Evolutionary conservation across 2,888 invertebrate genomes (phyloP).

Genomic region (Lochmaea crataegi): DNA sequence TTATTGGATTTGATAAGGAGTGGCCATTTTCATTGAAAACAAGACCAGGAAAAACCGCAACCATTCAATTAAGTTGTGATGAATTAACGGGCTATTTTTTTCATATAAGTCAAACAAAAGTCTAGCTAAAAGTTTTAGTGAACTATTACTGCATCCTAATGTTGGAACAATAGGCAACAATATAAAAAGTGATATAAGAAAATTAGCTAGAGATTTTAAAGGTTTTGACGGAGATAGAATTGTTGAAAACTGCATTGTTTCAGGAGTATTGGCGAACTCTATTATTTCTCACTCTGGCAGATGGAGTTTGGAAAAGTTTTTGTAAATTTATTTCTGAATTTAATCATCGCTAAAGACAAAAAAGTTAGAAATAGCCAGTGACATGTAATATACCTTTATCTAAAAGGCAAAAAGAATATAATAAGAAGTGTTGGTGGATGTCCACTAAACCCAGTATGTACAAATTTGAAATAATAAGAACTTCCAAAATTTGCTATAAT

Average conservation of each 20-base stretch:
- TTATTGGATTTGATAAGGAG: constrained; percentile 75
- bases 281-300: constrained; percentile 66
- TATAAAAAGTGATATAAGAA: constrained; percentile 75
- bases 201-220: constrained; percentile 72
- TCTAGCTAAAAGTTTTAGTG: constrained; percentile 69
- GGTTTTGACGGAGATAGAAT: constrained; percentile 68
- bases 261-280: constrained; percentile 70
- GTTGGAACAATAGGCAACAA: constrained; percentile 73
- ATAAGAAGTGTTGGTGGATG: no score
- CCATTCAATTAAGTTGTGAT: constrained; percentile 73
- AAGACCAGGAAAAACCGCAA: constrained; percentile 71
- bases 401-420: constrained; percentile 69
- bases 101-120: constrained; percentile 69
- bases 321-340: constrained; percentile 67
- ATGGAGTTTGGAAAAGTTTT: constrained; percentile 74
- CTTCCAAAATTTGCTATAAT: no score
- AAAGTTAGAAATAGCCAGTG: constrained; percentile 72
- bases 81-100: constrained; percentile 70
- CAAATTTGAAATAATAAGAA: no score
- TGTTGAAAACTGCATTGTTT: constrained; percentile 71
- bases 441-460: no score
- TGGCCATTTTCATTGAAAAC: constrained; percentile 74
- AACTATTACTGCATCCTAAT: constrained; percentile 70
- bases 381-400: constrained; percentile 70
- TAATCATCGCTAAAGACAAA: constrained; percentile 69